A percentile compares a stretch with the other conserved stretches of the same genome.
phyloP scores from a whole-genome alignment of 37 sponge, comb jelly and placozoan genomes.

The Amphimedon queenslandica region DNA sequence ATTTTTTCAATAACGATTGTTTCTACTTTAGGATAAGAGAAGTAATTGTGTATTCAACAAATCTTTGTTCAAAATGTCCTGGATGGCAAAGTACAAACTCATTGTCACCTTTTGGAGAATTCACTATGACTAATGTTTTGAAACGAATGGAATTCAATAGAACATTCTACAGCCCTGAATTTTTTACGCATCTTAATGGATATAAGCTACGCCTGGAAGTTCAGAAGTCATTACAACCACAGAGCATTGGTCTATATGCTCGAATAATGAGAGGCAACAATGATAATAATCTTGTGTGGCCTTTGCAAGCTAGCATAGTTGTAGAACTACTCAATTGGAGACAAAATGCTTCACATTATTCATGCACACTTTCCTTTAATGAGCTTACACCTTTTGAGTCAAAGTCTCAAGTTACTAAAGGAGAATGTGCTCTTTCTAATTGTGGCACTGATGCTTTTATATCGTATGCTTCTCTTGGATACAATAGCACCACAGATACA shows the following conservation, averaged over 20 bases:
- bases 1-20: neutral
- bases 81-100: neutral
- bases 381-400: neutral
- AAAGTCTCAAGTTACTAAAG: neutral
- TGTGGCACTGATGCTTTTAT: neutral
- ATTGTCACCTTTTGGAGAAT: neutral
- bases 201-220: neutral
- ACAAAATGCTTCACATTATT: neutral
- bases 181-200: neutral
- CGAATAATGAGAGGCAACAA: neutral
- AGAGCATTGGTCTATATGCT: neutral
- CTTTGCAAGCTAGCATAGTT: slow-evolving; percentile 2
- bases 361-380: neutral
- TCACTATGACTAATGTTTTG: neutral
- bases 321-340: slow-evolving; percentile 10
- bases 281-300: slow-evolving; percentile 4
- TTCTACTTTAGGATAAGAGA: neutral
- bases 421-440: neutral
- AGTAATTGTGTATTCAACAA: neutral
- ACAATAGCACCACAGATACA: neutral
- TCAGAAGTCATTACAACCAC: neutral
- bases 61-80: neutral
- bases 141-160: neutral
- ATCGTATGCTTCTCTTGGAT: neutral
- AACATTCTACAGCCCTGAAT: neutral